phyloP scores from a whole-genome alignment of 1,140 invertebrate genomes.

The Drosophila sulfurigaster region DNA sequence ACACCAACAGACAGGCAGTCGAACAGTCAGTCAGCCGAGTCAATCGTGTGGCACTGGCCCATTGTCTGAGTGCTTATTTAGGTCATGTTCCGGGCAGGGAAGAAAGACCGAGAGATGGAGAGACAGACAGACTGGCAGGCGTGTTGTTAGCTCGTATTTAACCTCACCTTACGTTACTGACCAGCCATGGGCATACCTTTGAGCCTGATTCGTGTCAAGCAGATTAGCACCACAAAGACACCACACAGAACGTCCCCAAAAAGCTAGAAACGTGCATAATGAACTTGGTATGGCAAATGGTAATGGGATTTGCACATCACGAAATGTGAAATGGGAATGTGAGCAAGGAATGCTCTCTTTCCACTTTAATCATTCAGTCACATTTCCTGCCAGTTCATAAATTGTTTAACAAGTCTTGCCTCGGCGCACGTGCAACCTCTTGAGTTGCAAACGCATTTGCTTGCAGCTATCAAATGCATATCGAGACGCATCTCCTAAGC shows the following conservation, averaged over 20 bases:
- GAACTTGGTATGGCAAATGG: conserved; percentile 2
- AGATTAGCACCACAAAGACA: conserved; percentile 36
- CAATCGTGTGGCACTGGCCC: conserved; percentile 35
- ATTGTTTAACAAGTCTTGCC: conserved; percentile 34
- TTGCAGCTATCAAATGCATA: not conserved
- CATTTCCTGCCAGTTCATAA: conserved; percentile 40
- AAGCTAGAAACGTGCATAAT: not conserved
- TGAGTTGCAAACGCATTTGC: conserved; percentile 16
- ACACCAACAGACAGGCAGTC: not conserved
- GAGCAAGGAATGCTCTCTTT: conserved; percentile 1
- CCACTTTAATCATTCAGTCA: not conserved
- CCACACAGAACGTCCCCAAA: conserved; percentile 12
- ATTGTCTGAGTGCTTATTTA: conserved; percentile 51
- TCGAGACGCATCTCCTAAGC: not conserved
- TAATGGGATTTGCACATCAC: conserved; percentile 1
- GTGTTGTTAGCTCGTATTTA: conserved; percentile 32
- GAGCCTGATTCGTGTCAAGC: conserved; percentile 29
- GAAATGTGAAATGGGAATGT: conserved; percentile 2
- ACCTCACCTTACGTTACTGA: conserved; percentile 37
- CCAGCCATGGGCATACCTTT: conserved; percentile 1
- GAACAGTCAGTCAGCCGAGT: conserved; percentile 3
- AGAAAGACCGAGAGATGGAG: not conserved
- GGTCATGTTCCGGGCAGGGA: conserved; percentile 44
- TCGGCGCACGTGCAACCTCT: conserved; percentile 41
- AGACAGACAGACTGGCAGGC: conserved; percentile 1